Evolutionary conservation across 1,140 invertebrate species (phyloP), one percentile per base, ranked within the genome.

Genomic region (Polyergus mexicanus): DNA sequence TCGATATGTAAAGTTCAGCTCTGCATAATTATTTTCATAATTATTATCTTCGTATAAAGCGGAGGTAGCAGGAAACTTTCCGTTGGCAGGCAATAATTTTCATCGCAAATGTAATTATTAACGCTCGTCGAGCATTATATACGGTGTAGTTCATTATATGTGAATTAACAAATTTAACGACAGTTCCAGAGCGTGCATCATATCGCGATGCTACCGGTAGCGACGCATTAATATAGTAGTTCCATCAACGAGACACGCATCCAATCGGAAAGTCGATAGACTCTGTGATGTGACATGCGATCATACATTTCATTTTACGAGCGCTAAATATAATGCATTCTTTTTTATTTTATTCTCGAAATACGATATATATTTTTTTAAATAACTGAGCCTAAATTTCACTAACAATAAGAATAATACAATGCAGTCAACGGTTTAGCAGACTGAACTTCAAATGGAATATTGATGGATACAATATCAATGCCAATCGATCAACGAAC

Each of bases 231-330:
- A 38, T 72, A 72, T 13, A 72, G 54, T 44, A 60, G 68, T 28
- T 60, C 25, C 62, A 74, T 81, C 66, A 60, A 22, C 32, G 38
- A 71, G 22, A 25, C 51, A 77, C 35, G 83, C 83, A 86, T 89
- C 56, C 86, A 89, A 88, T 89, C 60, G 72, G 84, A 87, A 84
- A 84, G 72, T 84, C 86, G 84, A 88, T 86, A 86, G 88, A 78
- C 68, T 85, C 69, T 86, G 68, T 47, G 47, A 83, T 13, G 19
- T 74, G 68, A 83, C 68, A 83, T 5, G 25, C 28, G 78, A 83
- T 74, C 68, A 47, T 74, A 88, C 72, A 69, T 83, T 83, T n/a
- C 38, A 25, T 62, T 83, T 60, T 25, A 83, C 54, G 54, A 72
- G 10, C 35, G 22, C 8, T 58, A 68, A 54, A 47, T 60, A 74